Conservation (phyloP, 2,888 invertebrate genomes). For the Aquatica leii region DNA sequence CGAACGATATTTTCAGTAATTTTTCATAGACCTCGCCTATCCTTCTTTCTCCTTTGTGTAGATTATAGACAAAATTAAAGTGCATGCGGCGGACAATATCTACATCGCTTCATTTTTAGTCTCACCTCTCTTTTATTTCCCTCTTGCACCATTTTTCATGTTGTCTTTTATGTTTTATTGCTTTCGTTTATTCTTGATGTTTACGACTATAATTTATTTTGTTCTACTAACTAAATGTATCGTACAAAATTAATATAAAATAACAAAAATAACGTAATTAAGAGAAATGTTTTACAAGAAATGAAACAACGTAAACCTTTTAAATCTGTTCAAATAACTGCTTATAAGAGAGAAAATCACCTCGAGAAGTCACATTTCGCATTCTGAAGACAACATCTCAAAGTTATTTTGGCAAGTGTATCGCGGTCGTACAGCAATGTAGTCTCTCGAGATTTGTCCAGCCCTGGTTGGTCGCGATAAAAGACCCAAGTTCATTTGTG, state of each 20-base stretch:
- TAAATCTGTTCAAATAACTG: slow-evolving; percentile 31
- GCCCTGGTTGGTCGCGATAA: slow-evolving; percentile 39
- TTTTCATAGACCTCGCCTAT: slow-evolving; percentile 15
- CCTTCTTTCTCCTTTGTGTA: slow-evolving; percentile 21
- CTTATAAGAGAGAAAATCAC: slow-evolving; percentile 31
- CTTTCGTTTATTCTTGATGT: slow-evolving; percentile 30
- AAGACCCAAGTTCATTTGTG: slow-evolving; percentile 40
- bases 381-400: slow-evolving; percentile 32
- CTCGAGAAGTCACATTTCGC: slow-evolving; percentile 24
- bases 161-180: slow-evolving; percentile 31
- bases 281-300: neutral
- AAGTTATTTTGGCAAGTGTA: slow-evolving; percentile 36
- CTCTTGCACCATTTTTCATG: slow-evolving; percentile 30
- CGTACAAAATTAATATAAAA: neutral
- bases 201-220: slow-evolving; percentile 20
- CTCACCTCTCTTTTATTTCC: slow-evolving; percentile 33
- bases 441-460: slow-evolving; percentile 40
- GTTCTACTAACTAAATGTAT: slow-evolving; percentile 18
- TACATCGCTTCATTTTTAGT: slow-evolving; percentile 31
- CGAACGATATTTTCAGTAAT: slow-evolving; percentile 15
- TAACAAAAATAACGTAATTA: no score
- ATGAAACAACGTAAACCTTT: slow-evolving; percentile 8
- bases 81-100: slow-evolving; percentile 28
- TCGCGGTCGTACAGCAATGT: slow-evolving; percentile 38
- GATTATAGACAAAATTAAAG: slow-evolving; percentile 15